Base-by-base conservation (phyloP, 2,888 invertebrate species). In the Sussaba pulchella region DNA sequence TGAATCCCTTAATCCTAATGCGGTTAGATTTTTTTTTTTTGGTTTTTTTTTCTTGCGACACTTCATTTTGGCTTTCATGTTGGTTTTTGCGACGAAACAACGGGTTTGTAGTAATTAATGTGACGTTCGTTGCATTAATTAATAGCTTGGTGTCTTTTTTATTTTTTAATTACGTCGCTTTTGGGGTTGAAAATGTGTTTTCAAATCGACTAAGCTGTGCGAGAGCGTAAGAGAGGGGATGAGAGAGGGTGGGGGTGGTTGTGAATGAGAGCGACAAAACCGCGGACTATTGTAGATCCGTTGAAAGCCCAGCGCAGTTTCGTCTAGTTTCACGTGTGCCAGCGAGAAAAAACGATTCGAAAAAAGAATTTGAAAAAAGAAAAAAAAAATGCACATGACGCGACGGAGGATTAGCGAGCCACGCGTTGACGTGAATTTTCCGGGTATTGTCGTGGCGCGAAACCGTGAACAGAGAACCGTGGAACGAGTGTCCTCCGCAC, bases 401-500 rank as follows among this genome's bases (percentile, higher is more conserved):
- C 36, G 41, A 69, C 54, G 54, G 9, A 10, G 69, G 69, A 69
- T 69, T 54, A 69, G 54, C 24, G 1, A 12, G 10, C 57, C 52
- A 57, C 57, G 71, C 41, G 6, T 6, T 39, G 47, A 52, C 41
- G 61, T 52, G 47, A 61, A 57, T 52, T 57, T 57, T 57, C 31
- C 9, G 26, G n/a, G n/a, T 31, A 31, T 31, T 54, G 14, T 54
- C 54, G 54, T 54, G 1, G 14, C 54, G n/a, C 6, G n/a, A 64
- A n/a, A n/a, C n/a, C 52, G 41, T 21, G 17, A 39, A 19, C 21
- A 21, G 12, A 21, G 24, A 12, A 19, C 2, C 21, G 21, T 10
- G 4, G 52, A 8, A 84, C 75, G 76, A n/a, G 83, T 84, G 86
- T 88, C n/a, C 86, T 90, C 88, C 83, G 83, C 90, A 87, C 88